phyloP scores from a whole-genome alignment of 2,113 vertebrate genomes.

The Plestiodon gilberti region DNA sequence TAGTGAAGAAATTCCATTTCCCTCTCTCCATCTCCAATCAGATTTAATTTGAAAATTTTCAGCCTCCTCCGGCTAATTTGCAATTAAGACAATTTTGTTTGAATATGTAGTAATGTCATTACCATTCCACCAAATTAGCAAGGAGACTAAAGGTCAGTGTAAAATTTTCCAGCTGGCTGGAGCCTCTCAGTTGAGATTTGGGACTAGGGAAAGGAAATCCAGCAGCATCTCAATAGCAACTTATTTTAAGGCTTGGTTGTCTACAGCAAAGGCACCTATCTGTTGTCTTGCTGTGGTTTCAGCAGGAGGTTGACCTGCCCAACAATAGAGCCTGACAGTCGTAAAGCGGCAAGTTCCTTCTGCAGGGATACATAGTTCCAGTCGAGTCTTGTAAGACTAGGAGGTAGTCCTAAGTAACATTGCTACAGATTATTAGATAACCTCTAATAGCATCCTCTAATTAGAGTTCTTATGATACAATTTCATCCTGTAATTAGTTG shows the following conservation, averaged over 20 bases:
- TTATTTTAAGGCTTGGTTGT: conserved; percentile 74
- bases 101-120: conserved; percentile 99
- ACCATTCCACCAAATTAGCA: conserved; percentile 96
- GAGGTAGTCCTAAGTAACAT: conserved; percentile 87
- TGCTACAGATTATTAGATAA: conserved; percentile 96
- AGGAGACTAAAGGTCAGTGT: conserved; percentile 95
- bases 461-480: conserved; percentile 99
- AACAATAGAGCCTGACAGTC: conserved; percentile 75
- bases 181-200: conserved; percentile 94
- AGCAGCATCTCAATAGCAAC: conserved; percentile 76
- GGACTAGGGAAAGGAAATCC: conserved; percentile 73
- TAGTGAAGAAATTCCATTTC: conserved; percentile 89
- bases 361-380: conserved; percentile 70
- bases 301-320: conserved; percentile 65
- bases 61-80: conserved; percentile 92
- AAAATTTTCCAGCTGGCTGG: conserved; percentile 95
- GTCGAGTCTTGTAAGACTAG: conserved; percentile 76
- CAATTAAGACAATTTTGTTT: conserved; percentile 99
- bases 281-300: conserved; percentile 58
- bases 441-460: conserved; percentile 96
- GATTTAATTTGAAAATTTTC: conserved; percentile 92
- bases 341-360: conserved; percentile 69
- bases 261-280: conserved; percentile 36
- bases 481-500: conserved; percentile 99
- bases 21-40: conserved; percentile 88